A percentile compares a stretch with the other conserved stretches of the same genome.
phyloP scores from a whole-genome alignment of 2,113 vertebrate genomes.

The Misgurnus anguillicaudatus region DNA sequence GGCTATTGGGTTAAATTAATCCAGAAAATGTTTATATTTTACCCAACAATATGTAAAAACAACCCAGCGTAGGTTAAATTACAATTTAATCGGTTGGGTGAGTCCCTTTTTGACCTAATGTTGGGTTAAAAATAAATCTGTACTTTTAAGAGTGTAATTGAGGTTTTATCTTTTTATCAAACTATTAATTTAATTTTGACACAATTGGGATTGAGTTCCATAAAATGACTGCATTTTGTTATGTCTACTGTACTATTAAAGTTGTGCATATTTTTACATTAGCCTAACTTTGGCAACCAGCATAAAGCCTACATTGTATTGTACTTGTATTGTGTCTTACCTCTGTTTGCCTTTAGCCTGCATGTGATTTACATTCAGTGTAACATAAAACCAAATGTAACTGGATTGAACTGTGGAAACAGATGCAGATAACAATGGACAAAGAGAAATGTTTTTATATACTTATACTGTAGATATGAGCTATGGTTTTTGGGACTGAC shows the following conservation, averaged over 20 bases:
- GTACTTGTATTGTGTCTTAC: background rate
- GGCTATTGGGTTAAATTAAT: too few species aligned
- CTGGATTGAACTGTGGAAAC: background rate
- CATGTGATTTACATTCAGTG: background rate
- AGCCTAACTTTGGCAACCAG: background rate
- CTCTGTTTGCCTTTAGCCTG: background rate
- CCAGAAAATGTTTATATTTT: too few species aligned
- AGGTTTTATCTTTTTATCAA: too few species aligned
- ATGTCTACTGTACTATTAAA: background rate
- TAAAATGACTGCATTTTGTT: too few species aligned
- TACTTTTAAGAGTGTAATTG: too few species aligned
- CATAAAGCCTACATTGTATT: background rate
- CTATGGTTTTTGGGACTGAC: constrained; percentile 22
- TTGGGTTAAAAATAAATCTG: too few species aligned
- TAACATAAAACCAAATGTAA: background rate
- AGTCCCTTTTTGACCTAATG: too few species aligned
- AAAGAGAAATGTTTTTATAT: background rate
- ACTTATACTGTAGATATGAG: background rate
- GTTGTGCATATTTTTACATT: background rate
- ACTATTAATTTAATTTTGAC: too few species aligned
- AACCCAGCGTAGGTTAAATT: too few species aligned
- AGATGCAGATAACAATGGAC: background rate
- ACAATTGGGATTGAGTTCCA: too few species aligned
- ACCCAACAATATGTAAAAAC: too few species aligned
- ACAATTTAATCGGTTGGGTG: too few species aligned